Percentiles rank a stretch among this genome's conserved stretches.
These are phyloP conservation scores for Sciurus niger DNA, from an alignment of 2,113 vertebrate species.

Conservation along the genomic window DNA sequence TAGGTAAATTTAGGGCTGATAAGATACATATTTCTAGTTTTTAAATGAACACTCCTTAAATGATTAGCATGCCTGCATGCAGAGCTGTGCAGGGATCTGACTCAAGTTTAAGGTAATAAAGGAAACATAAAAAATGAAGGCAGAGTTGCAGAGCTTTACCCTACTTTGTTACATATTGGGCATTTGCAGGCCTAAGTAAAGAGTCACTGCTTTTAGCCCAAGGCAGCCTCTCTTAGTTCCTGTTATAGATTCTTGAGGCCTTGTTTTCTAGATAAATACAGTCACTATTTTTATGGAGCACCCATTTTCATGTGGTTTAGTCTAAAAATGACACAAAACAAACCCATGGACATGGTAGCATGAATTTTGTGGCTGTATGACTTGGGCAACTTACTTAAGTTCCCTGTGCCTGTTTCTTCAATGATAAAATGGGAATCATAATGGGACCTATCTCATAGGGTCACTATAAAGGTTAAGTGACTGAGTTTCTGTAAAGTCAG, in stretches of 20 bases:
- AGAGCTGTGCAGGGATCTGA: too few species aligned
- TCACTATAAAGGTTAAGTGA: background rate
- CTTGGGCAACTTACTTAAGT: background rate
- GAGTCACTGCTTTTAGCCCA: too few species aligned
- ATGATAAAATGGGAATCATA: background rate
- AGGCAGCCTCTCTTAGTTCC: too few species aligned
- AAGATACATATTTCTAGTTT: too few species aligned
- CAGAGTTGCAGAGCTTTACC: too few species aligned
- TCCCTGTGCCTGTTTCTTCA: background rate
- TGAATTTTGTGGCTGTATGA: background rate
- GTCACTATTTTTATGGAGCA: background rate
- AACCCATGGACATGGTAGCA: background rate
- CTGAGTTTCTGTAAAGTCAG: background rate
- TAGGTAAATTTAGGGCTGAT: too few species aligned
- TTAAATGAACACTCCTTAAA: too few species aligned
- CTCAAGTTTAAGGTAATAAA: too few species aligned
- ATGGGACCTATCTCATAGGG: background rate
- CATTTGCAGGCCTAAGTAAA: too few species aligned
- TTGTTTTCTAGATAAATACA: background rate
- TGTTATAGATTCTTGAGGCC: background rate
- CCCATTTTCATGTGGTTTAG: background rate
- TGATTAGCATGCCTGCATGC: too few species aligned
- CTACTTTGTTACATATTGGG: too few species aligned
- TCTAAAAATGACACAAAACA: background rate
- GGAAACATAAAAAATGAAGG: too few species aligned